Base-by-base conservation (phyloP, 2,888 invertebrate species). In the Clitarchus hookeri region DNA sequence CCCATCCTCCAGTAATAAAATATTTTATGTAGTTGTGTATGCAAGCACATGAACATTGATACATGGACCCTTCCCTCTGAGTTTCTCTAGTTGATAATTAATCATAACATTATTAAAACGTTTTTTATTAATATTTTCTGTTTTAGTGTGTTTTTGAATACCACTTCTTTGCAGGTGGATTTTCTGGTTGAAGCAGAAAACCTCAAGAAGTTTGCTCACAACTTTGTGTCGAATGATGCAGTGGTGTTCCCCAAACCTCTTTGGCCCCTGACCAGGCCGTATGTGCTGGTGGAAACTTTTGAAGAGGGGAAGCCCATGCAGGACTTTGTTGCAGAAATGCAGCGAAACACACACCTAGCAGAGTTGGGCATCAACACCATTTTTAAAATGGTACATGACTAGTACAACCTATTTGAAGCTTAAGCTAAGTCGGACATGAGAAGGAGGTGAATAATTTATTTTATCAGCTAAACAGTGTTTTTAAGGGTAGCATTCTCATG, bases 221-320 rank as follows among this genome's bases (percentile, higher is more conserved):
- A 93, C 87, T 93, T 93, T 87, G 89, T 89, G 0, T 86, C 88
- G 3, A 88, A 88, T 83, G 86, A 89, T 3, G 87, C 90, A 36
- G 90, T 93, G 4, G 87, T 89, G 77, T 92, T 93, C 87, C 93
- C 93, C 11, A 87, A 88, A 44, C 92, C 93, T 6, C 89, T 92
- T 6, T 85, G 88, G 87, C 89, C 90, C 53, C 90, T 91, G 86
- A 91, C 91, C 44, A 91, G 89, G 26, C 88, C 89, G n/a, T 89
- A 90, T 83, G 90, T 93, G n/a, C 89, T 93, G 85, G 92, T 93
- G 8, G 93, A 93, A 89, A 92, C 91, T 25, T 93, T 90, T 88
- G 92, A 93, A 90, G 91, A 92, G 54, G 92, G 92, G 26, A 88
- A 89, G 16, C 90, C 90, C 3, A 91, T 92, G 84, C 89, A 90